Evolutionary conservation across 1,140 invertebrate species (phyloP).

Genomic region (Anadara kagoshimensis): DNA sequence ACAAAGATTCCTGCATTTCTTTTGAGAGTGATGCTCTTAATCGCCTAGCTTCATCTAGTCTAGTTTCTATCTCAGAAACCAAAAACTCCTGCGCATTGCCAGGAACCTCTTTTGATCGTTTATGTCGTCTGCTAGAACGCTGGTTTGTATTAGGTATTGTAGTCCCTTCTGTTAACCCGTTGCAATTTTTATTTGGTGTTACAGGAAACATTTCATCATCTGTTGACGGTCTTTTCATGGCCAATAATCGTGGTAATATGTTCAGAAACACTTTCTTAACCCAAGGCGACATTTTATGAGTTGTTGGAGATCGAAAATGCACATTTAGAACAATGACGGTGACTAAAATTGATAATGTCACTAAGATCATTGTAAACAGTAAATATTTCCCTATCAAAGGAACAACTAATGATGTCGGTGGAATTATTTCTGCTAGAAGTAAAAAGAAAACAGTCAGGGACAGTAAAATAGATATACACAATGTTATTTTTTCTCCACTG

Average conservation of each 20-base stretch:
- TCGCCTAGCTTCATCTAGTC: not conserved
- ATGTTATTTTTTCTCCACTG: conserved; percentile 98
- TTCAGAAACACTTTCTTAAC: conserved; percentile 93
- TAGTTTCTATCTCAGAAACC: not conserved
- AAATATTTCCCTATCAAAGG: conserved; percentile 99
- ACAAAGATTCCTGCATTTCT: conserved; percentile 90
- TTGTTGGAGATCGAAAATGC: conserved; percentile 96
- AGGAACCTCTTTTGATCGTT: not conserved
- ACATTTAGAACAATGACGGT: conserved; percentile 98
- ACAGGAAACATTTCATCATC: conserved; percentile 63
- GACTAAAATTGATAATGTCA: conserved; percentile 97
- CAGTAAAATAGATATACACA: conserved; percentile 99
- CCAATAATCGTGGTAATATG: conserved; percentile 83
- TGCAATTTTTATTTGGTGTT: not conserved
- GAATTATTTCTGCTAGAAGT: conserved; percentile 98
- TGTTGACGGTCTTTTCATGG: conserved; percentile 66
- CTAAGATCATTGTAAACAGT: conserved; percentile 99
- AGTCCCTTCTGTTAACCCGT: not conserved
- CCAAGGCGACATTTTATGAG: conserved; percentile 97
- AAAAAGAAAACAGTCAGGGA: conserved; percentile 99
- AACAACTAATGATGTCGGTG: conserved; percentile 97
- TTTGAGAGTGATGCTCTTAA: conserved; percentile 71
- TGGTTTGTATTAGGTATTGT: not conserved
- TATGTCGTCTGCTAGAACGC: conserved; percentile 11
- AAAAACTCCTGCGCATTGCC: too few species aligned